A percentile compares a stretch with the other conserved stretches of the same genome.
These are phyloP conservation scores for Cercocebus atys DNA, from an alignment of 2,113 vertebrate species.

Conservation along the genomic window DNA sequence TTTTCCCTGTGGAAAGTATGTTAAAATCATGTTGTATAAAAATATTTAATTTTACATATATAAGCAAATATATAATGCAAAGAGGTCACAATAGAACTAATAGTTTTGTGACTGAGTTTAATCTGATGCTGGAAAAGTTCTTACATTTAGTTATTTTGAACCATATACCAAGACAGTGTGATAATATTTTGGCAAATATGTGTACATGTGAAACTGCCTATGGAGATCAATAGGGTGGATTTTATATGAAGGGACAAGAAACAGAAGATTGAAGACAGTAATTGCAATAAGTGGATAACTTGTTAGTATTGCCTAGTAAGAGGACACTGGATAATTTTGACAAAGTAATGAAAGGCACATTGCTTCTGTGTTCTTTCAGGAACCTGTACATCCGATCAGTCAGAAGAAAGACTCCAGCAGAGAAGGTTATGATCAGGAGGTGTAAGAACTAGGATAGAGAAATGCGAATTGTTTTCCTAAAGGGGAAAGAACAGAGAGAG, in stretches of 20 bases:
- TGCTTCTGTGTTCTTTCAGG: background rate
- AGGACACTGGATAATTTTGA: background rate
- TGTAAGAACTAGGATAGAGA: background rate
- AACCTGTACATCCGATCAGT: background rate
- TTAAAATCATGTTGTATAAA: background rate
- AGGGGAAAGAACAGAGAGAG: background rate
- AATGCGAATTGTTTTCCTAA: background rate
- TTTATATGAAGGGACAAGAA: background rate
- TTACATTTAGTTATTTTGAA: slow-evolving; percentile 14
- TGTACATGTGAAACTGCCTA: background rate
- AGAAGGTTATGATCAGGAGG: background rate
- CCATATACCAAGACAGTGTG: background rate
- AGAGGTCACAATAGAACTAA: background rate
- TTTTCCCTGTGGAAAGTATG: background rate
- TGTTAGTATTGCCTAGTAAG: background rate
- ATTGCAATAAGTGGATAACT: background rate
- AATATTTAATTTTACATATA: background rate
- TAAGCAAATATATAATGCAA: background rate
- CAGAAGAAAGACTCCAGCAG: background rate
- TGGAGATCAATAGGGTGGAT: background rate
- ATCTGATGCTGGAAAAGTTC: background rate
- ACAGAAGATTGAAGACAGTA: background rate
- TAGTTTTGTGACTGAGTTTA: background rate
- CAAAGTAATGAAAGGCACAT: background rate
- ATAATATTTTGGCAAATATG: background rate